These are phyloP conservation scores for Stigmatopora argus DNA, from an alignment of 2,113 vertebrate genomes.

Conservation along the genomic window DNA sequence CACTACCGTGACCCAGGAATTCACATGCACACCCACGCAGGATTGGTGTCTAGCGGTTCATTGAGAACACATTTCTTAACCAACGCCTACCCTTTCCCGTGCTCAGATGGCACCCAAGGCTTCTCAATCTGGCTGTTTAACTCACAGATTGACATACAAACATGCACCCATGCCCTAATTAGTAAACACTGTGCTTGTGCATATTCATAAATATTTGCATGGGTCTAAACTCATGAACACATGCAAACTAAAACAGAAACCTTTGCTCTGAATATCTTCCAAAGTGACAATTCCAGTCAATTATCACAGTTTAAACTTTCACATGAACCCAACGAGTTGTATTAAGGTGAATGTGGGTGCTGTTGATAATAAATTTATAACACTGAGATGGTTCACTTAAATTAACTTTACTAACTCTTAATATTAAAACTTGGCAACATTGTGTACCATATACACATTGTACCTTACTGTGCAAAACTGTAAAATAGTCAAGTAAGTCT, in stretches of 20 bases:
- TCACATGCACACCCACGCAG: constrained; percentile 49
- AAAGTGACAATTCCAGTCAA: not conserved
- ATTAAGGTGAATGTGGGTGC: not conserved
- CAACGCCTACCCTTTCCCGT: constrained; percentile 61
- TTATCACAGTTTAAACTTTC: not conserved
- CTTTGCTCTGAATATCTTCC: constrained; percentile 7
- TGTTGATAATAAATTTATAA: not conserved
- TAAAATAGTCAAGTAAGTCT: not conserved
- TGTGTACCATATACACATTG: too few species aligned
- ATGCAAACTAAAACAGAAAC: constrained; percentile 28
- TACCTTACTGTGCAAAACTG: not conserved
- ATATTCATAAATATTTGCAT: constrained; percentile 44
- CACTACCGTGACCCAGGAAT: constrained; percentile 12
- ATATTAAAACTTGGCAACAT: not conserved
- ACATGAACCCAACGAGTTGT: not conserved
- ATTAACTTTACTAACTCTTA: not conserved
- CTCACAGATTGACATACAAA: constrained; percentile 40
- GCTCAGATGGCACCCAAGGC: constrained; percentile 47
- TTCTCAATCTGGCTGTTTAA: constrained; percentile 46
- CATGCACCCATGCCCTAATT: constrained; percentile 36
- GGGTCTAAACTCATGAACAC: constrained; percentile 13
- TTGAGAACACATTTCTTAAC: constrained; percentile 34
- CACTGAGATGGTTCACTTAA: not conserved
- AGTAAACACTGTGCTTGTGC: constrained; percentile 29
- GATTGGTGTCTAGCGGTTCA: constrained; percentile 19